phyloP scores from a whole-genome alignment of 2,113 vertebrate genomes.

The Hystrix cristata region DNA sequence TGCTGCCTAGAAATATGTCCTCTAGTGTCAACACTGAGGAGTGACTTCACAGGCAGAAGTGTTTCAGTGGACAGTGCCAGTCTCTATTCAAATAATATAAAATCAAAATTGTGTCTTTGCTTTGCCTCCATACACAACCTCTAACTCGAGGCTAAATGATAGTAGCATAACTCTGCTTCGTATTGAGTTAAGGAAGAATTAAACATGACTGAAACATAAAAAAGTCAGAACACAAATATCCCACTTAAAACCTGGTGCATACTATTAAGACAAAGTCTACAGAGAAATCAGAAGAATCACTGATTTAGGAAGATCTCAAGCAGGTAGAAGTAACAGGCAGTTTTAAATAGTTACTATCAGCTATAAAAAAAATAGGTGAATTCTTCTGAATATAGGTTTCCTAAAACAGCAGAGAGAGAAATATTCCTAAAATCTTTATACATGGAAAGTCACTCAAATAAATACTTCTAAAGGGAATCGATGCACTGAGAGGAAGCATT shows the following conservation, averaged over 20 bases:
- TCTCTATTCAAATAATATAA: neutral
- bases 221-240: conserved; percentile 68
- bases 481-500: conserved; percentile 75
- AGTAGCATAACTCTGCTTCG: conserved; percentile 2
- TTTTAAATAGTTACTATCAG: conserved; percentile 70
- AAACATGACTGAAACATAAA: conserved; percentile 71
- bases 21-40: conserved; percentile 21
- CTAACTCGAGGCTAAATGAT: conserved; percentile 5
- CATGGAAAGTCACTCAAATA: conserved; percentile 52
- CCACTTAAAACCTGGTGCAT: conserved; percentile 45
- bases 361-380: conserved; percentile 68
- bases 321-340: conserved; percentile 2
- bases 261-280: conserved; percentile 60
- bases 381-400: conserved; percentile 55
- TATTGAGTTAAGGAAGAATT: conserved; percentile 7
- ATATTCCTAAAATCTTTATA: conserved; percentile 60
- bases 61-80: neutral
- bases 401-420: conserved; percentile 54
- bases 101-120: neutral
- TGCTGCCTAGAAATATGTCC: conserved; percentile 56
- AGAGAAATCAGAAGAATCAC: conserved; percentile 27
- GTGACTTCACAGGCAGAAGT: neutral
- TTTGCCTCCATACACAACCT: neutral
- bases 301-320: conserved; percentile 16
- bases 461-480: conserved; percentile 70